Evolutionary conservation across 1,140 invertebrate genomes (phyloP).

Genomic region (Mya arenaria): DNA sequence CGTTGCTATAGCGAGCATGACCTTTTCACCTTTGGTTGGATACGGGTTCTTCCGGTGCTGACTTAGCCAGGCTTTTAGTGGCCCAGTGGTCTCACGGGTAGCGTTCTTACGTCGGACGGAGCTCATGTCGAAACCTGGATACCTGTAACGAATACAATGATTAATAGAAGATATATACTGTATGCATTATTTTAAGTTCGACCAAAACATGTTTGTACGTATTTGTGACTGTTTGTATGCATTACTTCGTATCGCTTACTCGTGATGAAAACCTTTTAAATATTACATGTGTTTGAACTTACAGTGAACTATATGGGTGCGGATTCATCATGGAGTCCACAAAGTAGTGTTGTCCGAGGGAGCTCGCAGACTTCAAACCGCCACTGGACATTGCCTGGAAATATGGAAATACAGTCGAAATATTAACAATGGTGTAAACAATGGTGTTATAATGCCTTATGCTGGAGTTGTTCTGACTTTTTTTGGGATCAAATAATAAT

Average conservation of each 20-base stretch:
- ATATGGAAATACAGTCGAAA: no score
- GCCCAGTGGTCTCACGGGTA: conserved; percentile 96
- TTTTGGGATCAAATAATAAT: no score
- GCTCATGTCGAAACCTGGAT: conserved; percentile 47
- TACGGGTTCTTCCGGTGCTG: conserved; percentile 99
- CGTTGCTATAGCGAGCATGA: conserved; percentile 98
- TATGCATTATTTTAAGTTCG: no score
- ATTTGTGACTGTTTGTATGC: no score
- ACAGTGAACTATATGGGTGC: conserved; percentile 47
- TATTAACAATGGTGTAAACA: no score
- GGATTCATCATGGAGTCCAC: conserved; percentile 53
- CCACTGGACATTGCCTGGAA: neutral
- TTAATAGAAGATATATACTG: no score
- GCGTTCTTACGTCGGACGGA: conserved; percentile 90
- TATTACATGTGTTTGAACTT: no score
- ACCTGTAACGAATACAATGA: conserved; percentile 28
- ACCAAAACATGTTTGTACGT: no score
- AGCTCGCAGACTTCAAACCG: conserved; percentile 21
- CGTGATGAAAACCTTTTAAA: no score
- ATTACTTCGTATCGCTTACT: no score
- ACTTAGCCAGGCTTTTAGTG: conserved; percentile 97
- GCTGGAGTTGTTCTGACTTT: no score
- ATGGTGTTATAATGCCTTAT: no score
- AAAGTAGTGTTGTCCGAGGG: conserved; percentile 43
- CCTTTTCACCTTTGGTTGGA: conserved; percentile 99